A percentile compares a stretch with the other conserved stretches of the same genome.
Evolutionary conservation across 2,113 vertebrate species (phyloP).

Genomic region (Procavia capensis): DNA sequence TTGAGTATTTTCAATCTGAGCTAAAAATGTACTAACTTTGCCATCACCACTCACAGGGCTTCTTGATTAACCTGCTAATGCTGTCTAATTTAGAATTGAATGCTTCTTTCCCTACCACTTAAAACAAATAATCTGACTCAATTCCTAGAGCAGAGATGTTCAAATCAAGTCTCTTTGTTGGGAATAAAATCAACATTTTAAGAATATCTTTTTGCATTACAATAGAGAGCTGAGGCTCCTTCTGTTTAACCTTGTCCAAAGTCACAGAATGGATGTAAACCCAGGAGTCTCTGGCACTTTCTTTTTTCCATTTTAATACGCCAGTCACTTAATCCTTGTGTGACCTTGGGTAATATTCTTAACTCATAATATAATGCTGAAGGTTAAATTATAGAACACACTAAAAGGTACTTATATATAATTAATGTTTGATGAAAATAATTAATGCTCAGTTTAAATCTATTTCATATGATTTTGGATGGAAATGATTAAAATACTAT

Average conservation of each 20-base stretch:
- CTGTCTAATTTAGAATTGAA: conserved; percentile 55
- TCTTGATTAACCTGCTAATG: conserved; percentile 60
- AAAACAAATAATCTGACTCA: background rate
- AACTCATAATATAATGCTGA: background rate
- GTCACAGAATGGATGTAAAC: background rate
- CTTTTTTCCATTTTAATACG: background rate
- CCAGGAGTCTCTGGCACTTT: background rate
- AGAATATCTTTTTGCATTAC: background rate
- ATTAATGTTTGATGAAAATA: conserved; percentile 13
- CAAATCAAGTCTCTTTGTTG: conserved; percentile 41
- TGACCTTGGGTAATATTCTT: conserved; percentile 44
- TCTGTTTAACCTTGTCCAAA: background rate
- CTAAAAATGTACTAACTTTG: conserved; percentile 57
- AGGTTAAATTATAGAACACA: conserved; percentile 6
- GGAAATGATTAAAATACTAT: background rate
- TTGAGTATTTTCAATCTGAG: conserved; percentile 59
- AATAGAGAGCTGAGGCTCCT: background rate
- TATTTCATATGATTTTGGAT: conserved; percentile 40
- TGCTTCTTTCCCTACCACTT: conserved; percentile 34
- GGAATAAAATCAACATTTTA: conserved; percentile 46
- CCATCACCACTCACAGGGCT: background rate
- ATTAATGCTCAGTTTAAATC: conserved; percentile 38
- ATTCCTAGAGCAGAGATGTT: conserved; percentile 33
- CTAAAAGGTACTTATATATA: conserved; percentile 1
- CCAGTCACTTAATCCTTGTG: background rate